phyloP scores from a whole-genome alignment of 2,113 vertebrate species.

The Odontophorus gujanensis region DNA sequence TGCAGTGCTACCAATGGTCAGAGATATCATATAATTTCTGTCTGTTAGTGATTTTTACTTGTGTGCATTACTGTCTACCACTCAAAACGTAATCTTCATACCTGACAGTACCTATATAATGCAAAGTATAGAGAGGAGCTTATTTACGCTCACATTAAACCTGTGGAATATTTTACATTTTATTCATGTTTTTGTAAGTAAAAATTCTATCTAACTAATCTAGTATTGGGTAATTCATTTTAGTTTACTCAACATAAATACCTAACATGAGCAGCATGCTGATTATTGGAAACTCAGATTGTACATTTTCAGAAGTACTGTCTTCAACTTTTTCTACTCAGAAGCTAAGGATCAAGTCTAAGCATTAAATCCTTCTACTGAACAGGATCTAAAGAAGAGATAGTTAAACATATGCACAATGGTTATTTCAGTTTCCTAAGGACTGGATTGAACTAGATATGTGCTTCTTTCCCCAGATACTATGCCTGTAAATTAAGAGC shows the following conservation, averaged over 20 bases:
- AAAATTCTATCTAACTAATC: neutral
- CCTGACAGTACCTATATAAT: neutral
- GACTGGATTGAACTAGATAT: neutral
- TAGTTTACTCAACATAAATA: neutral
- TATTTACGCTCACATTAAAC: neutral
- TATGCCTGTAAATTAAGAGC: neutral
- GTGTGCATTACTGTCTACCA: neutral
- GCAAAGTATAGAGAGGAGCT: neutral
- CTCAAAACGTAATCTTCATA: neutral
- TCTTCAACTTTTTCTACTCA: neutral
- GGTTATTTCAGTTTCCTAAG: neutral
- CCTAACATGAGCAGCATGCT: neutral
- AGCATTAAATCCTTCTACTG: neutral
- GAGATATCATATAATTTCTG: neutral
- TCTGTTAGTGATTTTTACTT: neutral
- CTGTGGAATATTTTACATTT: neutral
- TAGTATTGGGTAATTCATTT: neutral
- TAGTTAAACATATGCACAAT: neutral
- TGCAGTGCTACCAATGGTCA: neutral
- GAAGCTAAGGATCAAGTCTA: neutral
- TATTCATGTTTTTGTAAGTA: neutral
- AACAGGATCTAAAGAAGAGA: neutral
- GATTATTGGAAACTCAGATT: neutral
- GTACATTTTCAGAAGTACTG: neutral
- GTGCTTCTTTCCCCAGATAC: neutral